These are phyloP conservation scores for Hybos culiciformis DNA, from an alignment of 2,888 invertebrate genomes.

Conservation along the genomic window DNA sequence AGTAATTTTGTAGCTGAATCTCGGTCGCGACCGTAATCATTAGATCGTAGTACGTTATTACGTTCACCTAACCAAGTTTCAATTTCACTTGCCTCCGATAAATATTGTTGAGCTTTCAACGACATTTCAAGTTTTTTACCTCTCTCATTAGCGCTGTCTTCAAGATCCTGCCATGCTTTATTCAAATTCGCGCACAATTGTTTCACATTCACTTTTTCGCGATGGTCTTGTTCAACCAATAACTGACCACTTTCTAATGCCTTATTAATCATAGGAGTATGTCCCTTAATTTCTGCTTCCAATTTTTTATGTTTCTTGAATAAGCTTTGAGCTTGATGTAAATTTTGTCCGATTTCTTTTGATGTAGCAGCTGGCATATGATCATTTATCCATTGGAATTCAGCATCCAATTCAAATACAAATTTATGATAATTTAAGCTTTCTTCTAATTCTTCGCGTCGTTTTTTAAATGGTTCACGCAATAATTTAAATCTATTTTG, in stretches of 20 bases:
- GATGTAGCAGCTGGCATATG: slow-evolving; percentile 69
- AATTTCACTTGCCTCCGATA: slow-evolving; percentile 81
- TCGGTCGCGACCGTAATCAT: slow-evolving; percentile 78
- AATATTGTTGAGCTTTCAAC: slow-evolving; percentile 79
- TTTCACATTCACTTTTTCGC: slow-evolving; percentile 63
- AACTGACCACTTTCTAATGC: slow-evolving; percentile 65
- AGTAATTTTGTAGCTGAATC: slow-evolving; percentile 84
- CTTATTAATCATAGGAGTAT: slow-evolving; percentile 72
- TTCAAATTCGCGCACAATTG: slow-evolving; percentile 58
- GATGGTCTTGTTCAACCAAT: slow-evolving; percentile 63
- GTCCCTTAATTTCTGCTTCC: slow-evolving; percentile 74
- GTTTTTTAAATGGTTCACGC: slow-evolving; percentile 52
- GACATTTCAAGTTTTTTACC: slow-evolving; percentile 71
- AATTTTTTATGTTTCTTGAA: slow-evolving; percentile 91
- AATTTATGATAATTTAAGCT: slow-evolving; percentile 75
- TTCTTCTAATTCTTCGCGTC: slow-evolving; percentile 70
- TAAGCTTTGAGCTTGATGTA: slow-evolving; percentile 83
- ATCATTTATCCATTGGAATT: slow-evolving; percentile 91
- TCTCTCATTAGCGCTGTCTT: slow-evolving; percentile 54
- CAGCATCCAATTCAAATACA: slow-evolving; percentile 81
- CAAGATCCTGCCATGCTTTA: slow-evolving; percentile 60
- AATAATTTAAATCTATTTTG: slow-evolving; percentile 56
- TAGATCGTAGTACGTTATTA: slow-evolving; percentile 64
- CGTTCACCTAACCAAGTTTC: slow-evolving; percentile 88
- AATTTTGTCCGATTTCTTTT: slow-evolving; percentile 61